Evolutionary conservation across 2,888 invertebrate species (phyloP), one percentile per base, ranked within the genome.

Genomic region (Schizotus pectinicornis): DNA sequence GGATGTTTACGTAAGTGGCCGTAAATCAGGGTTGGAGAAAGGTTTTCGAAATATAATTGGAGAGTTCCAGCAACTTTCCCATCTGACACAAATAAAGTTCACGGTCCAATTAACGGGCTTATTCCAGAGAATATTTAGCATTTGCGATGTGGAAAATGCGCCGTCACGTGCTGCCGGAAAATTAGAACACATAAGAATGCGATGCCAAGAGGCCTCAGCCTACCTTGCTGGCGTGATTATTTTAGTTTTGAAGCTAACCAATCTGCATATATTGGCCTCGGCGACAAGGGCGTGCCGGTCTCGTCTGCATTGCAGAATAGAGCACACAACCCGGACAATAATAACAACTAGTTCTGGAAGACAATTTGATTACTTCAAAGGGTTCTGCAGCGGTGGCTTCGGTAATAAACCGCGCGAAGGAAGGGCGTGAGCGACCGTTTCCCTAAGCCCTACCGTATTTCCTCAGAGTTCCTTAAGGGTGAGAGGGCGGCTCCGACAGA

Each of bases 301-400:
- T 57, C 46, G 57, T 57, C 57, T 57, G 57, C 57, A 57, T 35
- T 57, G 51, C 57, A 57, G 57, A 57, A 52, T 30, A 47, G 52
- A 43, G 43, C 7, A 42, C 43, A 47, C 39, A 47, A 46, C 42
- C 41, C 22, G 45, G 43, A 32, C 22, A 51, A 57, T 52, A 48
- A 57, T 51, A 38, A 49, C 56, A 37, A 55, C 36, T 49, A 41
- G 34, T 42, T 38, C 43, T 32, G 32, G 30, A 56, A 33, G 56
- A 56, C 56, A 56, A 56, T 56, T 43, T 50, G 35, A 56, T 56
- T 56, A 56, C 56, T 50, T 56, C 56, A 56, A 50, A 56, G 50
- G 56, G 48, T 34, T 9, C 34, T 32, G 38, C 41, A 14, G 22
- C 22, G 22, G 22, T 42, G 14, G 42, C 14, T 30, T 42, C 12